Conservation (phyloP, 2,797 vertebrate genomes). For the Odontamblyopus lacepedii region DNA sequence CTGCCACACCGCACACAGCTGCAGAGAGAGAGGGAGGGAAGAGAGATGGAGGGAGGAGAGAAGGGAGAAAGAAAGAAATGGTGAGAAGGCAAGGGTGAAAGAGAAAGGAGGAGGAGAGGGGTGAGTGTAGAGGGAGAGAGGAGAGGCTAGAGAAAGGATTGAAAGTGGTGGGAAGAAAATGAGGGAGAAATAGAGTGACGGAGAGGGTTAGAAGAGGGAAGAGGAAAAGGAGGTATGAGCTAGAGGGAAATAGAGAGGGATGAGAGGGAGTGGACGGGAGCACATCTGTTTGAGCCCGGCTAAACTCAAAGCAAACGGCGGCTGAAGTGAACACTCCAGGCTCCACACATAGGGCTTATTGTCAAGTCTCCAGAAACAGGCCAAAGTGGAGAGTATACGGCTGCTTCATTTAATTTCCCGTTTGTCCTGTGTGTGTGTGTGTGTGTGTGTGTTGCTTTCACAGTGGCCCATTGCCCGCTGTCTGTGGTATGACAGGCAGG, state of each 20-base stretch:
- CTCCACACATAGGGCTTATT: conserved; percentile 38
- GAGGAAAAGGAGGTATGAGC: background rate
- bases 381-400: conserved; percentile 13
- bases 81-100: background rate
- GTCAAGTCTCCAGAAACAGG: conserved; percentile 34
- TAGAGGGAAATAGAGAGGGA: conserved; percentile 32
- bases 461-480: conserved; percentile 44
- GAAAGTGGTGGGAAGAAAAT: background rate
- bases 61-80: too few species aligned
- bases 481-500: conserved; percentile 65
- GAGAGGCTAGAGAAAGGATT: too few species aligned
- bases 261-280: conserved; percentile 55
- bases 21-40: conserved; percentile 43
- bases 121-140: too few species aligned
- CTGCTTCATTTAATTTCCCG: conserved; percentile 54
- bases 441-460: conserved; percentile 14
- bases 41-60: background rate
- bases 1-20: conserved; percentile 57
- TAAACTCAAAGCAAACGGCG: conserved; percentile 40
- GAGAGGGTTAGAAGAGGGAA: background rate
- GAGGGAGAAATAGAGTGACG: background rate
- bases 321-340: conserved; percentile 19
- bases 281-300: conserved; percentile 57
- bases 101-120: too few species aligned
- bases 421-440: conserved; percentile 18